A percentile compares a stretch with the other conserved stretches of the same genome.
Conservation (phyloP, 2,797 vertebrate species). For the Sebastolobus alascanus region DNA sequence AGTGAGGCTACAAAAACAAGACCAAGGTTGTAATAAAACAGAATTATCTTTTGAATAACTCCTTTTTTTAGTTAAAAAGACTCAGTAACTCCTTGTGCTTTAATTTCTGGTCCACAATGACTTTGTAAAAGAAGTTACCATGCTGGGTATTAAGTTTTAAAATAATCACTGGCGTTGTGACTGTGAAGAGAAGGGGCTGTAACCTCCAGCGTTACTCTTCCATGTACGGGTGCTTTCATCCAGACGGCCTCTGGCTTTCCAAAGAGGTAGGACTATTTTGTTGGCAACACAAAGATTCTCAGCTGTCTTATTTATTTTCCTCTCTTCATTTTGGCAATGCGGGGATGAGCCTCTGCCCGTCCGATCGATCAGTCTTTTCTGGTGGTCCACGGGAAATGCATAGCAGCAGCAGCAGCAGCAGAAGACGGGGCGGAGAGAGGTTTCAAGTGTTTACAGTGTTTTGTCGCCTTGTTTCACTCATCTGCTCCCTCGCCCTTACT, state of each 20-base stretch:
- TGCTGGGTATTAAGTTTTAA: not conserved
- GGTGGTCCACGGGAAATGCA: constrained; percentile 51
- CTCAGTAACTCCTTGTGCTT: constrained; percentile 44
- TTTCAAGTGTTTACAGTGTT: constrained; percentile 47
- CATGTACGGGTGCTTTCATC: constrained; percentile 17
- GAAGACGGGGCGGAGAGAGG: constrained; percentile 44
- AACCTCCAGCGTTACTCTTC: constrained; percentile 18
- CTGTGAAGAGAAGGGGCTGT: constrained; percentile 2
- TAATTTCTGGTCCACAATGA: constrained; percentile 2
- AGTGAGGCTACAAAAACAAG: not conserved
- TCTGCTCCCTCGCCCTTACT: constrained; percentile 25
- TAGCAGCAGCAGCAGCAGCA: constrained; percentile 65
- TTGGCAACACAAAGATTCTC: constrained; percentile 74
- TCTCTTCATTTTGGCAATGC: constrained; percentile 54
- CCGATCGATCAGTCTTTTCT: constrained; percentile 21
- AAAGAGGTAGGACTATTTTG: constrained; percentile 82
- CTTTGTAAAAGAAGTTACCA: constrained; percentile 18
- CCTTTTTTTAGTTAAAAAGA: constrained; percentile 2
- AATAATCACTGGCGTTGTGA: constrained; percentile 23
- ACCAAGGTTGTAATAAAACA: constrained; percentile 3
- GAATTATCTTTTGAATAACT: not conserved
- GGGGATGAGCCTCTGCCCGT: constrained; percentile 10
- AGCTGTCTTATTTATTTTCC: constrained; percentile 28
- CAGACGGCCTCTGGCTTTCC: constrained; percentile 51
- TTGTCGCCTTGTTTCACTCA: constrained; percentile 4